These are phyloP conservation scores for Pollenia labialis DNA, from an alignment of 2,888 invertebrate genomes.

Conservation along the genomic window DNA sequence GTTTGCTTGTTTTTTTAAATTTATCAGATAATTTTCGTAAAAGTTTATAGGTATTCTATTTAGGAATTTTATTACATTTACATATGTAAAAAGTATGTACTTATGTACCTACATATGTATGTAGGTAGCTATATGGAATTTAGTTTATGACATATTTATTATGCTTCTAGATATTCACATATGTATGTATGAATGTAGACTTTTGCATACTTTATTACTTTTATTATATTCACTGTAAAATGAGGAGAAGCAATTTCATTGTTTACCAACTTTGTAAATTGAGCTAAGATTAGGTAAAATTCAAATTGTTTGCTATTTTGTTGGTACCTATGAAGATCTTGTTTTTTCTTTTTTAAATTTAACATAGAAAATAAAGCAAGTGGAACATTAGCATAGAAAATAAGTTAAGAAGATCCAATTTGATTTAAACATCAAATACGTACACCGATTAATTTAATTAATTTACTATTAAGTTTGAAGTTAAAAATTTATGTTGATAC, in stretches of 20 bases:
- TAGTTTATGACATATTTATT: too few species aligned
- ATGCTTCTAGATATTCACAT: too few species aligned
- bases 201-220: conserved; percentile 16
- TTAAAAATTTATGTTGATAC: neutral
- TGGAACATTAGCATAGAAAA: conserved; percentile 78
- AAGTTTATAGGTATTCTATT: conserved; percentile 9
- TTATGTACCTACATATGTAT: neutral
- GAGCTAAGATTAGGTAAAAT: conserved; percentile 51
- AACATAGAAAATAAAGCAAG: conserved; percentile 82
- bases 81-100: neutral
- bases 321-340: conserved; percentile 52
- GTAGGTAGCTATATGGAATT: neutral
- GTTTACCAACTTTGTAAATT: conserved; percentile 47
- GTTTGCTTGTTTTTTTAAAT: conserved; percentile 25
- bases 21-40: conserved; percentile 52
- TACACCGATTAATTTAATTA: neutral
- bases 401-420: conserved; percentile 1
- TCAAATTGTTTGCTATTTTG: conserved; percentile 78
- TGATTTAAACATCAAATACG: neutral
- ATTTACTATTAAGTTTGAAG: neutral
- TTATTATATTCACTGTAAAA: conserved; percentile 15
- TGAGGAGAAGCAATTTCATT: conserved; percentile 37
- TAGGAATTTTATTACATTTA: neutral
- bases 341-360: conserved; percentile 64
- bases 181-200: conserved; percentile 2